These are phyloP conservation scores for Dioctria linearis DNA, from an alignment of 2,888 invertebrate species.

Conservation along the genomic window DNA sequence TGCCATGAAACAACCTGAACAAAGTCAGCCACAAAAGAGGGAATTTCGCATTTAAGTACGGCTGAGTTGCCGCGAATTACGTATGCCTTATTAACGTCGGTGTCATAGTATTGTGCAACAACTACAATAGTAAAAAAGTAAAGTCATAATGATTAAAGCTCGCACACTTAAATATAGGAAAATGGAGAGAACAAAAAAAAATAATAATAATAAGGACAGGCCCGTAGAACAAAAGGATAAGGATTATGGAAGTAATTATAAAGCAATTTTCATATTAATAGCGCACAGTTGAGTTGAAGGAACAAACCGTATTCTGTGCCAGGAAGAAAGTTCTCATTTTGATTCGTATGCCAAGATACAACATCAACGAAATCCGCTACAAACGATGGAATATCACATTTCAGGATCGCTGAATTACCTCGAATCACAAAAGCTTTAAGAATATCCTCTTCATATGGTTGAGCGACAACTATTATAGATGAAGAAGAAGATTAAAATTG, in stretches of 20 bases:
- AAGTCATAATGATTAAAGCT: background rate
- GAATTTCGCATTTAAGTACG: slow-evolving; percentile 90
- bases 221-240: background rate
- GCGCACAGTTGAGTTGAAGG: background rate
- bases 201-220: background rate
- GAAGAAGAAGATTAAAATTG: slow-evolving; percentile 1
- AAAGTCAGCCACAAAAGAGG: slow-evolving; percentile 94
- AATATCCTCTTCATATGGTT: slow-evolving; percentile 92
- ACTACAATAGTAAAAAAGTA: slow-evolving; percentile 73
- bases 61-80: slow-evolving; percentile 91
- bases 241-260: background rate
- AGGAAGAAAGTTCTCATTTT: slow-evolving; percentile 70
- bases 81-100: slow-evolving; percentile 93
- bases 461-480: slow-evolving; percentile 82
- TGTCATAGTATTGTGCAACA: slow-evolving; percentile 91
- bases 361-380: slow-evolving; percentile 93
- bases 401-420: slow-evolving; percentile 89
- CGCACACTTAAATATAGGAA: background rate
- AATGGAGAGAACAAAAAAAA: slow-evolving; percentile 12
- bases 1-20: slow-evolving; percentile 90
- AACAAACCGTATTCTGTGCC: slow-evolving; percentile 71
- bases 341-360: slow-evolving; percentile 88
- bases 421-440: slow-evolving; percentile 93
- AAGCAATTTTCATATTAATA: background rate
- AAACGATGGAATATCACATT: slow-evolving; percentile 93